Percentiles rank a stretch among this genome's conserved stretches.
Conservation (phyloP, 2,113 vertebrate species). For the Equus quagga region DNA sequence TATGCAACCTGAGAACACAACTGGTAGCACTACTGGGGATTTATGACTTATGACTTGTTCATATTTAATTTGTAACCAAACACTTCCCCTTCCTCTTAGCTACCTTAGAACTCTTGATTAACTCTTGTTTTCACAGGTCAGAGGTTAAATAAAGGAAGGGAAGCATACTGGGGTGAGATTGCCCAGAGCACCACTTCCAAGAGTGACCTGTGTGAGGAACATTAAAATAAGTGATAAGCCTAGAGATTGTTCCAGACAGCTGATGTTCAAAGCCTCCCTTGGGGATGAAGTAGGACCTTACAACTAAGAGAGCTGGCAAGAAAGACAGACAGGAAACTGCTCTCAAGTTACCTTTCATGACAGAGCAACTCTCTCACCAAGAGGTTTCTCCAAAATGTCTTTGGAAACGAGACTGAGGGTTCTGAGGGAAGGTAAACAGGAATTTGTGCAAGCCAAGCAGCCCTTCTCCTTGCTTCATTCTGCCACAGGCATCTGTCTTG, state of each 20-base stretch:
- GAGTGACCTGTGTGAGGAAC: conserved; percentile 72
- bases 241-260: conserved; percentile 76
- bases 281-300: conserved; percentile 75
- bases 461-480: background rate
- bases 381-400: conserved; percentile 41
- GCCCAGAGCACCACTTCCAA: conserved; percentile 86
- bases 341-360: conserved; percentile 68
- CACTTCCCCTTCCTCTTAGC: conserved; percentile 96
- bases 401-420: conserved; percentile 16
- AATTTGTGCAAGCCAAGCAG: background rate
- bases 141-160: conserved; percentile 99
- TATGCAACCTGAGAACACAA: conserved; percentile 89
- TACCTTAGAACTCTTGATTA: conserved; percentile 94
- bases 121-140: conserved; percentile 95
- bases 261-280: conserved; percentile 88
- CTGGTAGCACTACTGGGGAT: conserved; percentile 90
- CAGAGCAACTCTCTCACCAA: conserved; percentile 55
- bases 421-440: background rate
- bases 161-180: conserved; percentile 89
- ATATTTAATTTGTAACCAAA: conserved; percentile 99
- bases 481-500: background rate
- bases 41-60: conserved; percentile 96
- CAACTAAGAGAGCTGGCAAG: conserved; percentile 61
- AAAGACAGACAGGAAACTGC: conserved; percentile 71
- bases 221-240: conserved; percentile 82